phyloP scores from a whole-genome alignment of 2,797 vertebrate genomes.

The Decapterus maruadsi region DNA sequence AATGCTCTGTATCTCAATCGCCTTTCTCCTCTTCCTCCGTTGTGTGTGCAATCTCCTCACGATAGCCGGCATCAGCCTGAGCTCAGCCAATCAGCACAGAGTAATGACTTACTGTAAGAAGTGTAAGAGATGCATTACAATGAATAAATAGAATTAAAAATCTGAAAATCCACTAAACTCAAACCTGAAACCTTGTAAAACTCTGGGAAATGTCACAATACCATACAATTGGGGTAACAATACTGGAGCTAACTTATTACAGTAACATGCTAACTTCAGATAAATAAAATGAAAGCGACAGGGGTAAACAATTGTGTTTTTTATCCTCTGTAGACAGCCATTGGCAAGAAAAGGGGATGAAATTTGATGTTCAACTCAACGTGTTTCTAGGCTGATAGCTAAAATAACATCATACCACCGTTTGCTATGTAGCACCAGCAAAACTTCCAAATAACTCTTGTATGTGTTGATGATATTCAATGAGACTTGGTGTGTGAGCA shows the following conservation, averaged over 20 bases:
- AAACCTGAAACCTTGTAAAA: not conserved
- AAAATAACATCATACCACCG: not conserved
- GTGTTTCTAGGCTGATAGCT: not conserved
- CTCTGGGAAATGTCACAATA: not conserved
- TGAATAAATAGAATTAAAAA: not conserved
- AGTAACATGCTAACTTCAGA: not conserved
- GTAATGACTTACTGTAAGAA: conserved; percentile 11
- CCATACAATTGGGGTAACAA: not conserved
- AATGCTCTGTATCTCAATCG: conserved; percentile 95
- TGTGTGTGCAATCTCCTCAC: conserved; percentile 2
- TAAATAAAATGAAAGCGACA: not conserved
- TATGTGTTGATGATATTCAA: not conserved
- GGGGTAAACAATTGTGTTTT: not conserved
- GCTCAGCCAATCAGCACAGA: conserved; percentile 38
- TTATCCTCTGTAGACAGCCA: too few species aligned
- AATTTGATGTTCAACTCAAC: too few species aligned
- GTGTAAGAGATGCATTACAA: not conserved
- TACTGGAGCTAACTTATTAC: not conserved
- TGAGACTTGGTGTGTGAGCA: not conserved
- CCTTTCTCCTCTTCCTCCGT: conserved; percentile 51
- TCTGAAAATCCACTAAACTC: not conserved
- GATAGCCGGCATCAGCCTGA: conserved; percentile 22
- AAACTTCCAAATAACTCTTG: too few species aligned
- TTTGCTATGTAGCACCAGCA: not conserved
- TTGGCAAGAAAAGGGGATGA: too few species aligned